Evolutionary conservation across 2,113 vertebrate genomes (phyloP).

Genomic region (Cynocephalus volans): DNA sequence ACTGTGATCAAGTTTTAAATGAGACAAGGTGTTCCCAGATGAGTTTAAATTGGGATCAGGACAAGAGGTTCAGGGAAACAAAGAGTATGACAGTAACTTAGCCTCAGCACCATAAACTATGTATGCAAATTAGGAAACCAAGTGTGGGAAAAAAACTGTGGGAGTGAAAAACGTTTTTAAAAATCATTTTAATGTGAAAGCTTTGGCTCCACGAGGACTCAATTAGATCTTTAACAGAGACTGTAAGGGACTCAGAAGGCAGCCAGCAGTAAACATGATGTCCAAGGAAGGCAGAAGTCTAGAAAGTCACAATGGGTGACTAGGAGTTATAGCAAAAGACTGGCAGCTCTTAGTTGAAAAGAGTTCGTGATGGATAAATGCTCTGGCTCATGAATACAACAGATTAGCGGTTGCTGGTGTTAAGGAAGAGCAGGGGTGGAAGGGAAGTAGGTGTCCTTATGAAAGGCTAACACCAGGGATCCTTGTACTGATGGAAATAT

Average conservation of each 20-base stretch:
- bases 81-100: background rate
- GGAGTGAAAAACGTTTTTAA: background rate
- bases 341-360: background rate
- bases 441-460: background rate
- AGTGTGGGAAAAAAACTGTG: background rate
- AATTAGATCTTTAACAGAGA: background rate
- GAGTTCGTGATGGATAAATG: background rate
- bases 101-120: rapidly evolving
- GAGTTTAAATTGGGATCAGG: background rate
- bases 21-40: background rate
- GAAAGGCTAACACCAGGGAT: background rate
- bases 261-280: background rate
- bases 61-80: background rate
- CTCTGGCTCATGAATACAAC: background rate
- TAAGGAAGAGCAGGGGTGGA: background rate
- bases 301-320: rapidly evolving
- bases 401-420: background rate
- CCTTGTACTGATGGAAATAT: background rate
- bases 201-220: background rate
- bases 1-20: background rate
- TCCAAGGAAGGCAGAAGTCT: no score
- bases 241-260: background rate
- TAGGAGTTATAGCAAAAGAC: background rate
- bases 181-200: background rate
- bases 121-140: background rate